Percentiles rank a stretch among this genome's conserved stretches.
Conservation (phyloP, 2,888 invertebrate species). For the Drosophila fulvimacula region DNA sequence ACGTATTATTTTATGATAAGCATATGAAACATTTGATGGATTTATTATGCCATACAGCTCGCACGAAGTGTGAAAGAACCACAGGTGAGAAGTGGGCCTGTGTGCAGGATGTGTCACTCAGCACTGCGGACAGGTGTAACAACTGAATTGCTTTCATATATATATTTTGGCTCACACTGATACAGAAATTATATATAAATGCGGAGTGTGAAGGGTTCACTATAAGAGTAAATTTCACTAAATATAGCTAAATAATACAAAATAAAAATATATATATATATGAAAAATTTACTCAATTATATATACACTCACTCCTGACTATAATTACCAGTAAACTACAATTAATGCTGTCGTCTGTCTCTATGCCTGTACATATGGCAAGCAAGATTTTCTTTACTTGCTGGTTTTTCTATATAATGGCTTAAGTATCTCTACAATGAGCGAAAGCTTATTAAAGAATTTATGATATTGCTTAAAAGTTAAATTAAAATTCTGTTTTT, state of each 20-base stretch:
- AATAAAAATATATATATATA: too few species aligned
- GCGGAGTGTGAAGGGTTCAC: neutral
- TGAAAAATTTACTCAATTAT: too few species aligned
- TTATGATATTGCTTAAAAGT: too few species aligned
- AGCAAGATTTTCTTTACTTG: too few species aligned
- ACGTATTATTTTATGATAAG: slow-evolving; percentile 75
- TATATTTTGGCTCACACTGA: neutral
- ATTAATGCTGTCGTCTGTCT: too few species aligned
- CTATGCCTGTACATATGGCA: too few species aligned
- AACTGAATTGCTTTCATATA: neutral
- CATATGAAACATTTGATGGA: slow-evolving; percentile 74
- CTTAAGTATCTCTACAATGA: too few species aligned
- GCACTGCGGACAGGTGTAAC: slow-evolving; percentile 40
- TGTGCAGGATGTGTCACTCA: slow-evolving; percentile 62
- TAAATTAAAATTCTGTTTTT: too few species aligned
- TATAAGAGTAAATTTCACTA: neutral
- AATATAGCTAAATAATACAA: neutral
- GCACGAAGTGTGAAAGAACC: slow-evolving; percentile 44
- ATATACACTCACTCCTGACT: too few species aligned
- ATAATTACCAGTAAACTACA: too few species aligned
- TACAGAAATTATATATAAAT: neutral
- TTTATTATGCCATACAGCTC: slow-evolving; percentile 56
- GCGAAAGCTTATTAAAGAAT: too few species aligned
- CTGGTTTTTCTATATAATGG: too few species aligned
- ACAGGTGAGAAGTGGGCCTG: slow-evolving; percentile 25